Percentiles rank a stretch among this genome's conserved stretches.
Conservation (phyloP, 1,140 invertebrate genomes). For the Tetranychus urticae region DNA sequence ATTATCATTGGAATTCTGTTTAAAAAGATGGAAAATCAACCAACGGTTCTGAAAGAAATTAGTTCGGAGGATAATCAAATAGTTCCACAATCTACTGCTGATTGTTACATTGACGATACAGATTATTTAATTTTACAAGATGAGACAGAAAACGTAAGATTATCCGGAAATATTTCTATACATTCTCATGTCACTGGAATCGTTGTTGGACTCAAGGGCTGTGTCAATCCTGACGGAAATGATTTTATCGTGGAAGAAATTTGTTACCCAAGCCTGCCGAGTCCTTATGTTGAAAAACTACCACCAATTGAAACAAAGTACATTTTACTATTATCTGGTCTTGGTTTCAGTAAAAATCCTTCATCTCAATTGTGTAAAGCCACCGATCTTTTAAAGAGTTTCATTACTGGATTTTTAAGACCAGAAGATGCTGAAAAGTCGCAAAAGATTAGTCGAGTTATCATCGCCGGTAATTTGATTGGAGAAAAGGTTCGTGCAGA, state of each 20-base stretch:
- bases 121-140: slow-evolving; percentile 74
- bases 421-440: slow-evolving; percentile 27
- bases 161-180: slow-evolving; percentile 31
- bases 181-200: slow-evolving; percentile 25
- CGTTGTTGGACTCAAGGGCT: slow-evolving; percentile 41
- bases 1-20: slow-evolving; percentile 60
- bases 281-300: slow-evolving; percentile 8
- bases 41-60: slow-evolving; percentile 72
- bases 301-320: slow-evolving; percentile 23
- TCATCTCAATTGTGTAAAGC: slow-evolving; percentile 10
- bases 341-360: slow-evolving; percentile 33
- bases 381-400: slow-evolving; percentile 48
- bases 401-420: slow-evolving; percentile 39
- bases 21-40: slow-evolving; percentile 73
- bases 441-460: slow-evolving; percentile 39
- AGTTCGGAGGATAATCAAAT: slow-evolving; percentile 44
- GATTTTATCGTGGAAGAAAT: slow-evolving; percentile 47
- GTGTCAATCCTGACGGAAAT: slow-evolving; percentile 27
- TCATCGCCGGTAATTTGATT: slow-evolving; percentile 48
- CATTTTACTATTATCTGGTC: slow-evolving; percentile 52
- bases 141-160: slow-evolving; percentile 57
- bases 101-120: slow-evolving; percentile 32
- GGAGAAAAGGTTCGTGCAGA: background rate
- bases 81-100: slow-evolving; percentile 35
- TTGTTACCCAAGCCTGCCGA: slow-evolving; percentile 26